A percentile compares a stretch with the other conserved stretches of the same genome.
phyloP scores from a whole-genome alignment of 2,888 invertebrate genomes.

The Strigamia crassipes region DNA sequence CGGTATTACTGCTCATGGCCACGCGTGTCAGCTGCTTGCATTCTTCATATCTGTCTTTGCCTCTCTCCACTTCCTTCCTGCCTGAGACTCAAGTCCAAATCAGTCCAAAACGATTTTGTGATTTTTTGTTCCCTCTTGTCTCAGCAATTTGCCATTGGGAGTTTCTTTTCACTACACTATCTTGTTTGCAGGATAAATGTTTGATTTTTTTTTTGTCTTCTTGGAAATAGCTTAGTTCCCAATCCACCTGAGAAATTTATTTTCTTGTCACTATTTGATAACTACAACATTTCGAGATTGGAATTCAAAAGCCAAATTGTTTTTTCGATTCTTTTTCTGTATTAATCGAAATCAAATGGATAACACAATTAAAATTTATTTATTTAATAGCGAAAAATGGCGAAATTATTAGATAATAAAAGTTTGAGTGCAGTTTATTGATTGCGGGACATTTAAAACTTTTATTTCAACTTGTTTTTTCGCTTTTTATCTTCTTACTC shows the following conservation, averaged over 20 bases:
- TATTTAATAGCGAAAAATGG: not conserved
- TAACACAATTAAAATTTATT: no score
- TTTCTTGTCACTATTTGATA: not conserved
- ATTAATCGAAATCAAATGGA: not conserved
- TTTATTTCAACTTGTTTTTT: not conserved
- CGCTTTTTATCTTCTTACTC: not conserved
- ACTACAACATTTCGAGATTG: not conserved
- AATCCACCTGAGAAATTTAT: not conserved
- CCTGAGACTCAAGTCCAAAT: conserved; percentile 3
- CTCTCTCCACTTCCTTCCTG: conserved; percentile 21
- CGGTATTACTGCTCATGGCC: not conserved
- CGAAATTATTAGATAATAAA: not conserved
- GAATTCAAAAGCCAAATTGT: not conserved
- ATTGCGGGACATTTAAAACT: not conserved
- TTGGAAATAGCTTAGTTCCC: not conserved
- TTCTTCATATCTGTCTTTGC: conserved; percentile 17
- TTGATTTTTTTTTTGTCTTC: not conserved
- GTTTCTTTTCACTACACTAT: conserved; percentile 31
- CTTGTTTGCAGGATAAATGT: conserved; percentile 2
- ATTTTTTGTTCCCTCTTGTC: not conserved
- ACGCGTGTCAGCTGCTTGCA: not conserved
- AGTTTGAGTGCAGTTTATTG: not conserved
- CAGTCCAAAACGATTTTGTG: conserved; percentile 25
- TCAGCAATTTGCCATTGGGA: conserved; percentile 17
- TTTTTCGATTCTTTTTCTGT: not conserved